phyloP scores from a whole-genome alignment of 2,888 invertebrate species.

The Boloria selene region DNA sequence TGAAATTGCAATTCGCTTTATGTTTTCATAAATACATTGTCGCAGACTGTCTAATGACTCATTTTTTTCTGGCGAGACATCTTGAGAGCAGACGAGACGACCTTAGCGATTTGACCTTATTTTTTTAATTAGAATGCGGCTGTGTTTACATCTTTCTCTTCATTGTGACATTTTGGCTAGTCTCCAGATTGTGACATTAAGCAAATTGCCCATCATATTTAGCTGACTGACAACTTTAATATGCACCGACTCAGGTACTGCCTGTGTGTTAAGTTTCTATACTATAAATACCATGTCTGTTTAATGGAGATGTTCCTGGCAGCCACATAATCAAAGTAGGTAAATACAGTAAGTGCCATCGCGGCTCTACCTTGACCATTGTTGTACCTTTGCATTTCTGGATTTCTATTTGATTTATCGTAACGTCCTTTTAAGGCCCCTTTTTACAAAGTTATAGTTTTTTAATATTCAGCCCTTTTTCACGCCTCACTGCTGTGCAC shows the following conservation, averaged over 20 bases:
- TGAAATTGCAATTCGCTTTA: conserved; percentile 25
- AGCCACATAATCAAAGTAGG: too few relatives aligned
- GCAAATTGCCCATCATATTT: conserved; percentile 58
- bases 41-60: conserved; percentile 54
- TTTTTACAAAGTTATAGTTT: too few relatives aligned
- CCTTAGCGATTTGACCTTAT: conserved; percentile 65
- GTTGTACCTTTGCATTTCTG: too few relatives aligned
- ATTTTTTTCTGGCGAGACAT: conserved; percentile 67
- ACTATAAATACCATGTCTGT: not conserved
- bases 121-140: conserved; percentile 73
- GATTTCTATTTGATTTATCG: too few relatives aligned
- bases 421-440: too few relatives aligned
- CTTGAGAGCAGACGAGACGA: conserved; percentile 61
- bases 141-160: conserved; percentile 77
- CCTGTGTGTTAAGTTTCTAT: not conserved
- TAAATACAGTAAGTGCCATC: too few relatives aligned
- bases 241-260: conserved; percentile 1
- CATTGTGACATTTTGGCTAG: conserved; percentile 75
- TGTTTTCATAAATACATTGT: conserved; percentile 43
- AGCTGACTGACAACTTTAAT: conserved; percentile 37
- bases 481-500: too few relatives aligned
- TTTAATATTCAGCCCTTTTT: too few relatives aligned
- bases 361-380: too few relatives aligned
- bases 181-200: conserved; percentile 68
- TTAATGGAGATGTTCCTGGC: too few relatives aligned